Conservation (phyloP, 2,113 vertebrate species). For the Otolemur garnettii region DNA sequence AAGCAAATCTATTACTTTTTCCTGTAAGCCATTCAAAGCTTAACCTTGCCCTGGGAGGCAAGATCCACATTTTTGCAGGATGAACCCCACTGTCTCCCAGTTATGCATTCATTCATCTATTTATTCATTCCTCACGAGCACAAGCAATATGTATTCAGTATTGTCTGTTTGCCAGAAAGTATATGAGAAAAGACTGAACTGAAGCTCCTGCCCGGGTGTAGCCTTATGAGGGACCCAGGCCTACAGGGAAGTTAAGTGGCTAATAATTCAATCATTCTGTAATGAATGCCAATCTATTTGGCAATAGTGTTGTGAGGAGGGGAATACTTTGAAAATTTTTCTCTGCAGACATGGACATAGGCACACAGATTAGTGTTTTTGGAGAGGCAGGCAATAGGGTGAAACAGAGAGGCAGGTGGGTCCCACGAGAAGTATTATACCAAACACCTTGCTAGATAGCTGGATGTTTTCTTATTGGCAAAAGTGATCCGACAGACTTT, state of each 20-base stretch:
- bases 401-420: no score
- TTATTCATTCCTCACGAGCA: not conserved
- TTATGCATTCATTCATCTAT: not conserved
- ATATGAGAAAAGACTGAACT: not conserved
- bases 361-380: not conserved
- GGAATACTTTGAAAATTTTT: not conserved
- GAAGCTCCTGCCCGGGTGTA: not conserved
- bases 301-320: fast-evolving
- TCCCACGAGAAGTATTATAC: not conserved
- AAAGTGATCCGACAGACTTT: not conserved
- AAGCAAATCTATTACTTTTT: not conserved
- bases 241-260: no score
- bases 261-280: not conserved
- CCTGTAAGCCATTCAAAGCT: not conserved
- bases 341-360: not conserved
- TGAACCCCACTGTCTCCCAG: not conserved
- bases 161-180: not conserved
- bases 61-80: not conserved
- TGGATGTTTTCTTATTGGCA: not conserved
- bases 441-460: fast-evolving
- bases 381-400: fast-evolving
- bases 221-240: fast-evolving
- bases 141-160: fast-evolving
- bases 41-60: not conserved
- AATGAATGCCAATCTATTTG: no score